Evolutionary conservation across 2,888 invertebrate species (phyloP), one percentile per base, ranked within the genome.

Genomic region (Synanthedon andrenaeformis): DNA sequence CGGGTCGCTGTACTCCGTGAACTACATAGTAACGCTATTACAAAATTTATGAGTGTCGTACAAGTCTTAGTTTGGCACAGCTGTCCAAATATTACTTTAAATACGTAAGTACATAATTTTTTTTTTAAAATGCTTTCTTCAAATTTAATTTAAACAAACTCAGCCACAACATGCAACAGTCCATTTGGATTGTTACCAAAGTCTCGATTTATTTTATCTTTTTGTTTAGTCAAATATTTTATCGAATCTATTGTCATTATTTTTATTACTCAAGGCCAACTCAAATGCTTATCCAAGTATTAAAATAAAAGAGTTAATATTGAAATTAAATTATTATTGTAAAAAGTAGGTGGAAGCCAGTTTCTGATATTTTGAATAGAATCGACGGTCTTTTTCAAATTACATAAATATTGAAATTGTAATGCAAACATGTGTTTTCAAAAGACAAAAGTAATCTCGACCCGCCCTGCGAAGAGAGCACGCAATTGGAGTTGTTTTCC

Each of bases 131-230:
- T 82, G 79, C 76, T 72, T 76, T 74, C 68, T 58, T 57, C 45
- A 10, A 54, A 57, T 68, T 76, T 82, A 84, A 82, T 82, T 81
- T 72, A 68, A 19, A 70, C 76, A 73, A 59, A 55, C 68, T 67
- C 68, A 72, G 79, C 77, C 76, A 77, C 72, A 74, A 76, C 74
- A 77, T 67, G 74, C 76, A 73, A n/a, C n/a, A n/a, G 71, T 70
- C 66, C 63, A 72, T 76, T 83, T 85, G 85, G 85, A 82, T 68
- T 72, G 72, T 71, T 66, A 82, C 84, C 84, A 84, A 84, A 72
- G 69, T 69, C 62, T 56, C 65, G 64, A 65, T 61, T 61, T 64
- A 59, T 65, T 59, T 61, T 58, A 62, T 66, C 64, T 66, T 69
- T 72, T 72, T 74, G 67, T 52, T 57, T 68, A 70, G 62, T 67